Base-by-base conservation (phyloP, 1,140 invertebrate genomes). In the Hyposmocoma kahamanoa region DNA sequence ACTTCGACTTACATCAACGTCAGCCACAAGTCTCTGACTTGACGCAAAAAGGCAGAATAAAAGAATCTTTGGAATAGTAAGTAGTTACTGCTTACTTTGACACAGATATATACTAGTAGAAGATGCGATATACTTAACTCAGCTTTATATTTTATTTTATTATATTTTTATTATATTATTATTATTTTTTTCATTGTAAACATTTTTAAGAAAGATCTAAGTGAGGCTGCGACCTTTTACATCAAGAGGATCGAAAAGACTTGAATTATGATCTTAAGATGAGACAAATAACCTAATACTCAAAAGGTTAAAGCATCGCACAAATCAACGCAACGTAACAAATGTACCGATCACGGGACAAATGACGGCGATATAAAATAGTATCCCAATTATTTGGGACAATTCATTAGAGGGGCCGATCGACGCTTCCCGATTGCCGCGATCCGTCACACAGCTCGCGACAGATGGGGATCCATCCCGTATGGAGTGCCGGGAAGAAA, bases 331-430 rank as follows among this genome's bases (percentile, higher is more conserved):
- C 53, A 55, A 62, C 38, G 53, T 67, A 78, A 80, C 69, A 81
- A 84, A 84, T 81, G 73, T 61, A 67, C 59, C 76, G 72, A 79
- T 78, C 74, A 71, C 22, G 54, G 65, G 70, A 79, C 78, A 78
- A 82, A 84, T 72, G 76, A 79, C 53, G 64, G 52, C 70, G 60
- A 83, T 80, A 82, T 84, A 82, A 84, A 82, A 81, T 77, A 80
- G 67, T 72, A 74, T 76, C 71, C 70, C 73, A 80, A 84, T 84
- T 84, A 84, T 81, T 83, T 79, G 73, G 77, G 72, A 84, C 79
- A 83, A 84, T 84, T 84, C 81, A 84, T 84, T 84, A 84, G 67
- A 67, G 48, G 64, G 71, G 59, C 67, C 69, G 72, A 67, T 17
- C 69, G 62, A 70, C 67, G 73, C 65, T 69, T 65, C 66, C 52